phyloP scores from a whole-genome alignment of 2,797 vertebrate genomes.

The Diplodus puntazzo region DNA sequence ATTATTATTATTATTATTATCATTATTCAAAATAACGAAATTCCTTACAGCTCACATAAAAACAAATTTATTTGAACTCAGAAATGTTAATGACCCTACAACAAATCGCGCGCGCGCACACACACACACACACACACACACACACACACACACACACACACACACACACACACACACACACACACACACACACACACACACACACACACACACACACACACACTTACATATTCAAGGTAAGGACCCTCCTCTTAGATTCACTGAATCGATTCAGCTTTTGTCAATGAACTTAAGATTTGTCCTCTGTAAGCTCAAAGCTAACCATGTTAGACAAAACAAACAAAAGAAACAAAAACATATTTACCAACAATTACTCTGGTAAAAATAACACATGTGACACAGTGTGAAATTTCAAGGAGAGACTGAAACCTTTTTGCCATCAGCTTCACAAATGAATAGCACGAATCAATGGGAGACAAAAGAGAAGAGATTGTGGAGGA shows the following conservation, averaged over 20 bases:
- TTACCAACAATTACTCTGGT: constrained; percentile 43
- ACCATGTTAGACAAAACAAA: neutral
- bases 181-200: too few species aligned
- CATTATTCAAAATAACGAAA: too few species aligned
- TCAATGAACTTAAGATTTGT: neutral
- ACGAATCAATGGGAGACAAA: constrained; percentile 61
- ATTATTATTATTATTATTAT: too few species aligned
- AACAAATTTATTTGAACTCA: neutral
- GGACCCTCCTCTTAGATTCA: neutral
- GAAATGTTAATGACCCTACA: neutral
- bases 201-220: neutral
- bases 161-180: too few species aligned
- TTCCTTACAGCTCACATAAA: neutral
- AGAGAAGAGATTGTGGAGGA: constrained; percentile 65
- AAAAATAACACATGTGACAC: constrained; percentile 58
- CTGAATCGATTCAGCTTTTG: constrained; percentile 6
- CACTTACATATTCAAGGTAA: neutral
- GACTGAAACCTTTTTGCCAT: constrained; percentile 67
- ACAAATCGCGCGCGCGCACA: too few species aligned
- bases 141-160: too few species aligned
- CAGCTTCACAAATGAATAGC: constrained; percentile 78
- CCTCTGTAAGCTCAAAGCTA: constrained; percentile 2
- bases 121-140: neutral
- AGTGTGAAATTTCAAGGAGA: constrained; percentile 64
- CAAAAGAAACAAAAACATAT: constrained; percentile 1